phyloP scores from a whole-genome alignment of 2,888 invertebrate genomes.

The Troides aeacus region DNA sequence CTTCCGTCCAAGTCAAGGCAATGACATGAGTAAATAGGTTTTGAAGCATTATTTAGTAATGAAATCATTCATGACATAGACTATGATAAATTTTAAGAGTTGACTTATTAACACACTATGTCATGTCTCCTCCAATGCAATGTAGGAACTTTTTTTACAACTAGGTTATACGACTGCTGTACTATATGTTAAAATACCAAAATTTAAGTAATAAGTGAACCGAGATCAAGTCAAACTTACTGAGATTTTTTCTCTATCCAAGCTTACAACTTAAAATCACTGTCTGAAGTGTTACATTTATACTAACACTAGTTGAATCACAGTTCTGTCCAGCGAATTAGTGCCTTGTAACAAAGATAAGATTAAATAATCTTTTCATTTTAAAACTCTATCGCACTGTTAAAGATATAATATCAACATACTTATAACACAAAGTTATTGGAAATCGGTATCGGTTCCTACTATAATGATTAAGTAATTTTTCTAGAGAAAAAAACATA shows the following conservation, averaged over 20 bases:
- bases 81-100: background rate
- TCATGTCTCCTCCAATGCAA: no score
- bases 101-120: no score
- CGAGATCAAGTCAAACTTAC: background rate
- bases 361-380: slow-evolving; percentile 23
- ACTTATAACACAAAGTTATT: slow-evolving; percentile 12
- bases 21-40: no score
- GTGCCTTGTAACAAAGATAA: slow-evolving; percentile 9
- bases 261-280: slow-evolving; percentile 11
- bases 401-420: slow-evolving; percentile 15
- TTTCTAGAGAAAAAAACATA: background rate
- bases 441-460: background rate
- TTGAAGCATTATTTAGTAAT: background rate
- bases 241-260: background rate
- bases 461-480: background rate
- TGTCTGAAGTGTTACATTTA: slow-evolving; percentile 13
- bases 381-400: slow-evolving; percentile 14
- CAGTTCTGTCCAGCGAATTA: background rate
- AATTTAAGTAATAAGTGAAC: background rate
- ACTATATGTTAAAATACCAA: background rate
- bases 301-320: slow-evolving; percentile 10
- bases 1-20: no score
- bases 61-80: background rate
- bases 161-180: no score
- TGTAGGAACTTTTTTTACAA: no score